These are phyloP conservation scores for Menidia beryllina DNA, from an alignment of 2,113 vertebrate genomes.

Conservation along the genomic window DNA sequence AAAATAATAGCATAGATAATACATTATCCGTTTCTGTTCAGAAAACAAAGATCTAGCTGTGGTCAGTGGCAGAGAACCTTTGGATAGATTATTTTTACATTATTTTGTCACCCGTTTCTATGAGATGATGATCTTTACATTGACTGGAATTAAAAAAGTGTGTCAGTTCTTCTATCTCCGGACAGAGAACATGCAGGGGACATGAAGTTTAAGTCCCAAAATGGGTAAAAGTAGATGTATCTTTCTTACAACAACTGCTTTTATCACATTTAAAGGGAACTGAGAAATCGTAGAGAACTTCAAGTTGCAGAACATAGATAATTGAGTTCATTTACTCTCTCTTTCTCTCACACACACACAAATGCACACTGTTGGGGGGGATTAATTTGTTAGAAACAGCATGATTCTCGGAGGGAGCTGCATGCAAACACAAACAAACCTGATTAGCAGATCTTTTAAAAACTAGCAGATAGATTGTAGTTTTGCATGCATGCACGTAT, in stretches of 20 bases:
- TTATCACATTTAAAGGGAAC: constrained; percentile 30
- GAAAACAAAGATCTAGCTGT: background rate
- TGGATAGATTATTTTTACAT: no score
- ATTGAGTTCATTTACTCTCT: constrained; percentile 49
- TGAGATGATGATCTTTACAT: no score
- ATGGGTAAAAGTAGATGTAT: background rate
- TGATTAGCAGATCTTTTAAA: constrained; percentile 64
- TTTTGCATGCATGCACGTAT: background rate
- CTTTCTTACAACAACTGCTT: constrained; percentile 4
- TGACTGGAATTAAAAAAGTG: no score
- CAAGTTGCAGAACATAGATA: constrained; percentile 41
- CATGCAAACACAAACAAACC: constrained; percentile 62
- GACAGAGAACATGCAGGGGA: no score
- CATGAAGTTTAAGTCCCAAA: constrained; percentile 14
- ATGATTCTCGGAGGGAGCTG: constrained; percentile 56
- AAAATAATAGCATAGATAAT: no score
- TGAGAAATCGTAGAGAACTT: constrained; percentile 39
- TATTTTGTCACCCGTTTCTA: background rate
- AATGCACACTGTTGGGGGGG: constrained; percentile 25
- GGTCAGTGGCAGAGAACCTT: no score
- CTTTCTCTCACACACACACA: constrained; percentile 13
- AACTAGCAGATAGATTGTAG: constrained; percentile 2
- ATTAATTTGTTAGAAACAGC: constrained; percentile 70
- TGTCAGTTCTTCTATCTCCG: no score
- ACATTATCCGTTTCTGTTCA: no score